These are phyloP conservation scores for Autographa gamma DNA, from an alignment of 2,888 invertebrate species.

Conservation along the genomic window DNA sequence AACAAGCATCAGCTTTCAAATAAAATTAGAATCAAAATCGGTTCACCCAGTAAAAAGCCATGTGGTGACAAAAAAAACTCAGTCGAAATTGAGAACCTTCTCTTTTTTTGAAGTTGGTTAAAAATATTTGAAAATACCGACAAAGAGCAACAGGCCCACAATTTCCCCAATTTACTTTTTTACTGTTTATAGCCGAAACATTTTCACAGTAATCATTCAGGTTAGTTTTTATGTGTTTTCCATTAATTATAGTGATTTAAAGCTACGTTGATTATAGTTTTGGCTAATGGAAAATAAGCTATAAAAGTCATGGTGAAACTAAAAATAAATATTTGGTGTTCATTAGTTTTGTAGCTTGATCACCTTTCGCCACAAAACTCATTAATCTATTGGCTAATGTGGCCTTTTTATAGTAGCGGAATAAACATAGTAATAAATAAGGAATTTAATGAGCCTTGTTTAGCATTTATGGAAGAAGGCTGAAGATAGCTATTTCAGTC, in stretches of 20 bases:
- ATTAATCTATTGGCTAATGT: not conserved
- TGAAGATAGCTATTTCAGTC: too few relatives aligned
- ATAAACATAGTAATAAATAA: not conserved
- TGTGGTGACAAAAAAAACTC: too few relatives aligned
- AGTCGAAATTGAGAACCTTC: too few relatives aligned
- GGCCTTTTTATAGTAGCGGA: not conserved
- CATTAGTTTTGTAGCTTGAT: not conserved
- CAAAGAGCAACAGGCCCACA: conserved; percentile 26
- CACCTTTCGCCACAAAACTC: not conserved
- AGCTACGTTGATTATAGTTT: conserved; percentile 3
- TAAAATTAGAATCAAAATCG: too few relatives aligned
- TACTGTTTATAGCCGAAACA: conserved; percentile 22
- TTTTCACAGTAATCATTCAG: not conserved
- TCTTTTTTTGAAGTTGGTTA: too few relatives aligned
- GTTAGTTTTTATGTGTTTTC: conserved; percentile 26
- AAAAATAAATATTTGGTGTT: not conserved
- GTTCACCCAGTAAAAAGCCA: too few relatives aligned
- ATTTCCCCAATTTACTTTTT: not conserved
- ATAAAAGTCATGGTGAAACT: conserved; percentile 6
- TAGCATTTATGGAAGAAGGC: not conserved
- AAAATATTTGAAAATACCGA: not conserved
- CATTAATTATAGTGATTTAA: conserved; percentile 25
- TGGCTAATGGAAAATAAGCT: conserved; percentile 17
- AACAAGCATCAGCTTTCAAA: too few relatives aligned
- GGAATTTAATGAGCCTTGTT: not conserved